Evolutionary conservation across 2,113 vertebrate genomes (phyloP).

Genomic region (Oxyruncus cristatus): DNA sequence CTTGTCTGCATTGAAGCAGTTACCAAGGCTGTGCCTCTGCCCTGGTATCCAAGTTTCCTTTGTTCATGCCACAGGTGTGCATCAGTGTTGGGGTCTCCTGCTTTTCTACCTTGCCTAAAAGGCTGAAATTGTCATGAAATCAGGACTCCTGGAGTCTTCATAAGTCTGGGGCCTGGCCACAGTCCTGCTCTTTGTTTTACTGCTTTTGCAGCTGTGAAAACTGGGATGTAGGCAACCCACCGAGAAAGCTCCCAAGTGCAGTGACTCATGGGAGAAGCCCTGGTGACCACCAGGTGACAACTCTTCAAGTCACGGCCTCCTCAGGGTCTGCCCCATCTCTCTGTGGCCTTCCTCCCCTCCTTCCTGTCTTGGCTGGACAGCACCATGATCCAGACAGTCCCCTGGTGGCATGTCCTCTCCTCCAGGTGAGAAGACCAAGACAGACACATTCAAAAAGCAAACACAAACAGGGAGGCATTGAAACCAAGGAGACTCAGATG

Average conservation of each 20-base stretch:
- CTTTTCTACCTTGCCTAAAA: background rate
- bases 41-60: background rate
- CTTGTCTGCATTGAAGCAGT: fast-evolving
- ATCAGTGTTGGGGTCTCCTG: background rate
- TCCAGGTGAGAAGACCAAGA: background rate
- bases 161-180: background rate
- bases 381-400: fast-evolving
- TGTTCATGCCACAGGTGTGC: background rate
- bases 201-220: background rate
- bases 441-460: background rate
- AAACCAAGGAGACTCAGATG: background rate
- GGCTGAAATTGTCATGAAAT: background rate
- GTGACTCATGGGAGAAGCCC: background rate
- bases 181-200: background rate
- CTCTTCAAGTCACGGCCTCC: background rate
- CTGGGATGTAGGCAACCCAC: background rate
- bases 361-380: background rate
- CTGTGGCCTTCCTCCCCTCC: background rate
- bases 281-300: too few species aligned
- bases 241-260: fast-evolving
- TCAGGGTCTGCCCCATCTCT: background rate
- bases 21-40: background rate
- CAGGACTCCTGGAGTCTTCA: background rate
- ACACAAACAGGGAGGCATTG: fast-evolving
- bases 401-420: background rate